phyloP scores from a whole-genome alignment of 2,888 invertebrate genomes.

The Drosophila pullipes region DNA sequence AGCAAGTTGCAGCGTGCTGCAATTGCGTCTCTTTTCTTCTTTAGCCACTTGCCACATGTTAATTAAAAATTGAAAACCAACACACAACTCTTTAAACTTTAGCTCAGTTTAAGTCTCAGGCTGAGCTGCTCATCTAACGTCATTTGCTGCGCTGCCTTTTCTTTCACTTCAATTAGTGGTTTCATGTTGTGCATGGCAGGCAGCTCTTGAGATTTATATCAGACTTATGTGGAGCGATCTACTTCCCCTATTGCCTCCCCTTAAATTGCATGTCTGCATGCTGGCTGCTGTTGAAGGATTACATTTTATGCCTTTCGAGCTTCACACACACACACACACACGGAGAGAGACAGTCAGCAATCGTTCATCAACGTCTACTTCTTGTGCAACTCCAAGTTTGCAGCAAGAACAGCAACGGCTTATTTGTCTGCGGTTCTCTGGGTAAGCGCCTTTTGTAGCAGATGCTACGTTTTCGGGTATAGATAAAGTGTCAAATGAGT shows the following conservation, averaged over 20 bases:
- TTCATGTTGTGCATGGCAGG: conserved; percentile 75
- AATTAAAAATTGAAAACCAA: conserved; percentile 73
- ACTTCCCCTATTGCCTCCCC: neutral
- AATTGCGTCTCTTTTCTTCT: conserved; percentile 38
- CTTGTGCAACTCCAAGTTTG: conserved; percentile 28
- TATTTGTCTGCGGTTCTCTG: conserved; percentile 50
- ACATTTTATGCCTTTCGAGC: conserved; percentile 63
- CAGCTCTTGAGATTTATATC: conserved; percentile 77
- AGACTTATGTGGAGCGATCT: conserved; percentile 61
- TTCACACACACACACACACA: conserved; percentile 1
- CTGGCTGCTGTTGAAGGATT: conserved; percentile 64
- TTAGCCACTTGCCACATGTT: conserved; percentile 68
- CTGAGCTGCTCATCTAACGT: conserved; percentile 44
- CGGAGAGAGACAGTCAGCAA: conserved; percentile 25
- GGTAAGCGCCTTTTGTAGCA: conserved; percentile 44
- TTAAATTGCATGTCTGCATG: conserved; percentile 64
- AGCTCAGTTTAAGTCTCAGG: neutral
- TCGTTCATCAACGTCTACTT: conserved; percentile 71
- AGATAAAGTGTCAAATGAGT: conserved; percentile 81
- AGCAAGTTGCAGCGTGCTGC: conserved; percentile 14
- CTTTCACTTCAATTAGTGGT: conserved; percentile 82
- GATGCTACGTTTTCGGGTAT: conserved; percentile 61
- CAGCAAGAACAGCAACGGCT: conserved; percentile 32
- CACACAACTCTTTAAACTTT: conserved; percentile 36
- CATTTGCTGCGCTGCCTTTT: conserved; percentile 59